Evolutionary conservation across 2,797 vertebrate species (phyloP).

Genomic region (Acipenser oxyrinchus): DNA sequence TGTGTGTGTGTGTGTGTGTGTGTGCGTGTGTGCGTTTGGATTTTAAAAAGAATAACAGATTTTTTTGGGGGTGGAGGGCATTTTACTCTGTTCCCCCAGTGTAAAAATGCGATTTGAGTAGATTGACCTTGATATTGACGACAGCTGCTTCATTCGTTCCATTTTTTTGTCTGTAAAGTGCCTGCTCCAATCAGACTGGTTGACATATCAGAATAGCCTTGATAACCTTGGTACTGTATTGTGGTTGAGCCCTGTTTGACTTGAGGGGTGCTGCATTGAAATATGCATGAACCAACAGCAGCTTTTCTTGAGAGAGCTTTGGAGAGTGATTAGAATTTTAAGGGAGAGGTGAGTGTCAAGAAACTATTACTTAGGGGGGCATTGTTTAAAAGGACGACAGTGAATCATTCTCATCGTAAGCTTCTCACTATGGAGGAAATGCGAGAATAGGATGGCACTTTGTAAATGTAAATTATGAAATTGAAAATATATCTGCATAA

Average conservation of each 20-base stretch:
- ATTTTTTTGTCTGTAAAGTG: too few species aligned
- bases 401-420: not conserved
- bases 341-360: too few species aligned
- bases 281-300: slow-evolving; percentile 6
- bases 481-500: too few species aligned
- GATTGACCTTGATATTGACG: too few species aligned
- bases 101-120: too few species aligned
- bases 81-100: too few species aligned
- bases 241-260: not conserved
- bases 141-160: too few species aligned
- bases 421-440: not conserved
- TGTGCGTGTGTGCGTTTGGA: too few species aligned
- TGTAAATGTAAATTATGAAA: not conserved
- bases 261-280: not conserved
- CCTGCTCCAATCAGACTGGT: too few species aligned
- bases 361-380: not conserved
- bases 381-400: not conserved
- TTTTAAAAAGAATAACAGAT: too few species aligned
- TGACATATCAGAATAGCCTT: not conserved
- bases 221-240: slow-evolving; percentile 3
- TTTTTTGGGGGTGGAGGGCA: too few species aligned
- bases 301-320: not conserved
- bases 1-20: too few species aligned
- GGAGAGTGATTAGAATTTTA: not conserved
- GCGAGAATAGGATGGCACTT: not conserved